phyloP scores from a whole-genome alignment of 2,113 vertebrate species.

The human (Homo sapiens) region DNA sequence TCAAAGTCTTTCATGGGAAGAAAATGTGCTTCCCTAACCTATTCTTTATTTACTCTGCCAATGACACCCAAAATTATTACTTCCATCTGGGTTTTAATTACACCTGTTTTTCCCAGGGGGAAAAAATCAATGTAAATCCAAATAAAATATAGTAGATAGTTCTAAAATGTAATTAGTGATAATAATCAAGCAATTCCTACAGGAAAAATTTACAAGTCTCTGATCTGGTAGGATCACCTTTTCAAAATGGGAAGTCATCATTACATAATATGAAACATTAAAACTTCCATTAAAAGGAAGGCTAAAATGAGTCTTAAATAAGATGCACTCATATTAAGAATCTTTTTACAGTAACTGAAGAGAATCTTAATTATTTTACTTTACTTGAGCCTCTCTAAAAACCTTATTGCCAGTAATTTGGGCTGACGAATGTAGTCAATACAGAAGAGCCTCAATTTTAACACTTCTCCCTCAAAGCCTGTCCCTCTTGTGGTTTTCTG shows the following conservation, averaged over 20 bases:
- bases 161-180: background rate
- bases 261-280: constrained; percentile 54
- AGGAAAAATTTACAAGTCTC: constrained; percentile 27
- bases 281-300: constrained; percentile 56
- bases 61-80: background rate
- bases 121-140: background rate
- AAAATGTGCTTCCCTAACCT: background rate
- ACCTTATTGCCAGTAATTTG: constrained; percentile 60
- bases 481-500: constrained; percentile 49
- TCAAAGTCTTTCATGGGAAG: background rate
- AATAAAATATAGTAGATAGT: background rate
- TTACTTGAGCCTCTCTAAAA: constrained; percentile 66
- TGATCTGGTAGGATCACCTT: background rate
- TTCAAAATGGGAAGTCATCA: constrained; percentile 47
- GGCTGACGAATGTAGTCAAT: constrained; percentile 66
- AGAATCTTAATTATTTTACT: constrained; percentile 69
- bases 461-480: constrained; percentile 63
- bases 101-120: background rate
- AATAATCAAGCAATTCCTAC: background rate
- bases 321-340: constrained; percentile 31
- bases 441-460: constrained; percentile 50
- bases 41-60: background rate
- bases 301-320: constrained; percentile 54
- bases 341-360: constrained; percentile 57
- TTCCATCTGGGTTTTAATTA: background rate